Evolutionary conservation across 2,113 vertebrate genomes (phyloP), one percentile per base, ranked within the genome.

Genomic region (Sarotherodon lohbergeri): DNA sequence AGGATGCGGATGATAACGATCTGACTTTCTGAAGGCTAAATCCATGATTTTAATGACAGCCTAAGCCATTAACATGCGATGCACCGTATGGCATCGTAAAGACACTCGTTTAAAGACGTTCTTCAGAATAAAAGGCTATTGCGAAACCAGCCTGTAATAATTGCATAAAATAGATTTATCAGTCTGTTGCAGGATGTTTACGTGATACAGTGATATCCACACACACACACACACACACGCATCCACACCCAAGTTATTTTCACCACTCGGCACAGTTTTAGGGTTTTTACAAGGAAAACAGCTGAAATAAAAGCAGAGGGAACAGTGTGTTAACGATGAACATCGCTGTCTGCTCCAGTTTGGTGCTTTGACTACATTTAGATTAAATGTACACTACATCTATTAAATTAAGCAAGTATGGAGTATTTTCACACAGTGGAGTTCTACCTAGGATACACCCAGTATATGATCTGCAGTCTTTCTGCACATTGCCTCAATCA

Each of bases 81-180:
- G 52, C 24, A 17, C 19, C 13, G 29, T 36, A 9, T 6, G 13
- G 4, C 17, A 39, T 59, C 81, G 63, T 71, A 63, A 90, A 19
- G 61, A 59, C 10, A 19, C 63, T 22, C 17, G 27, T 16, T 78
- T 78, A 76, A 68, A 81, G 14, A 50, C 4, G 2, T 12, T 56
- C 32, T 34, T 3, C 5, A 41, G 29, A 56, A 83, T 83, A 88
- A 88, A 84, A 82, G 61, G 16, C 27, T 29, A 10, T 92, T 94
- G 88, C 76, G 41, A 86, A 90, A 93, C 88, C 66, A 24, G 3
- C 81, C 85, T 13, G 9, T 80, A 57, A 79, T 84, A 90, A 86
- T 85, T 50, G 5, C 76, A 91, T 84, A 82, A 91, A 90, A 87
- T 43, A 90, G 89, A 91, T 91, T 88, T 89, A 90, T 94, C 83